Evolutionary conservation across 2,797 vertebrate species (phyloP).

Genomic region (Sebastes nivosus): DNA sequence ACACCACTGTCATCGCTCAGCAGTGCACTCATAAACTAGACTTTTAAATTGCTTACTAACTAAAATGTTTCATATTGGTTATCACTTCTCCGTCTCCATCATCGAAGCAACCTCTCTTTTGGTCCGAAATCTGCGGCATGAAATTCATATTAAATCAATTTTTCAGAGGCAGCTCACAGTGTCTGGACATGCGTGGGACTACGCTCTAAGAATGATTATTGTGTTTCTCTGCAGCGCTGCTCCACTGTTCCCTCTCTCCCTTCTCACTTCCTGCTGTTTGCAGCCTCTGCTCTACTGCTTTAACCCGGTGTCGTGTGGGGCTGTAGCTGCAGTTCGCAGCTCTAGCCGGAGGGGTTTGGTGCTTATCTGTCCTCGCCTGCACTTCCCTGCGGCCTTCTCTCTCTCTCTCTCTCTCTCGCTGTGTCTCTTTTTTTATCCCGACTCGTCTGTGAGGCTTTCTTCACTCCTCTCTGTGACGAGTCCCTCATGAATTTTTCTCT

Average conservation of each 20-base stretch:
- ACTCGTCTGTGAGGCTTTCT: conserved; percentile 29
- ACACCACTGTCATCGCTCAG: not conserved
- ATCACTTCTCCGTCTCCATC: not conserved
- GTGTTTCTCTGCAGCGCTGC: conserved; percentile 24
- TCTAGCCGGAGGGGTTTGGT: conserved; percentile 38
- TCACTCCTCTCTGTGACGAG: not conserved
- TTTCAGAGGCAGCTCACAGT: not conserved
- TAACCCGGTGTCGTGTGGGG: conserved; percentile 9
- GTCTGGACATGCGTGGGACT: conserved; percentile 24
- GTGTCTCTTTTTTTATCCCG: not conserved
- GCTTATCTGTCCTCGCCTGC: conserved; percentile 46
- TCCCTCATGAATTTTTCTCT: conserved; percentile 51
- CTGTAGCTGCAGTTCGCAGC: conserved; percentile 12
- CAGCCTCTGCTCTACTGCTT: conserved; percentile 21
- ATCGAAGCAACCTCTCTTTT: not conserved
- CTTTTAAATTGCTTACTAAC: not conserved
- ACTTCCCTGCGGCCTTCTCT: conserved; percentile 6
- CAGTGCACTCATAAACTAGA: not conserved
- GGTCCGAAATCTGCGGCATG: not conserved
- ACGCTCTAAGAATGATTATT: conserved; percentile 16
- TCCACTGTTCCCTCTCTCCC: not conserved
- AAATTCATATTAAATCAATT: not conserved
- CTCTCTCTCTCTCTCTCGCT: not conserved
- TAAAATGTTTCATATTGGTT: not conserved
- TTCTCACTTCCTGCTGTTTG: conserved; percentile 13